Conservation (phyloP, 2,797 vertebrate species). For the Columba guinea region DNA sequence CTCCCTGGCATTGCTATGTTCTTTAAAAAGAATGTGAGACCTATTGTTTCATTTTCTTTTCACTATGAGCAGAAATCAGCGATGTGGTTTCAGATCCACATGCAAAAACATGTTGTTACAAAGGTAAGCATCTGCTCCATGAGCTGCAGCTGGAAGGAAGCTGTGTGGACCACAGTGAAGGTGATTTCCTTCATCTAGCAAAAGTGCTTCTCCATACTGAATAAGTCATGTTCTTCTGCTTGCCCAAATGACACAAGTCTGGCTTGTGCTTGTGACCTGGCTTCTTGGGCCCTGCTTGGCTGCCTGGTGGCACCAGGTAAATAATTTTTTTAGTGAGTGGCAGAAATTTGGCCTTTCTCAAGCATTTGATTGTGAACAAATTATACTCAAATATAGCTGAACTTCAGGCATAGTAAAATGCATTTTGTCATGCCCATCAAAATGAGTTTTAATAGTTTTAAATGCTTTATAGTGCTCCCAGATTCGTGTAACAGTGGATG, state of each 20-base stretch:
- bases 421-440: not conserved
- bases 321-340: not conserved
- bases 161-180: not conserved
- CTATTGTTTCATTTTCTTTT: not conserved
- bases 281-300: not conserved
- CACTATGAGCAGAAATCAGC: not conserved
- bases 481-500: not conserved
- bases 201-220: not conserved
- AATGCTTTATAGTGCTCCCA: not conserved
- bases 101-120: not conserved
- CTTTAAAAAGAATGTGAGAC: not conserved
- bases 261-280: not conserved
- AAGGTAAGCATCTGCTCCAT: not conserved
- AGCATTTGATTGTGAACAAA: not conserved
- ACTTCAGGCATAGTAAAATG: not conserved
- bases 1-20: not conserved
- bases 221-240: too few species aligned
- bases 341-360: not conserved
- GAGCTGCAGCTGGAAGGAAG: not conserved
- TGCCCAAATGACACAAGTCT: too few species aligned
- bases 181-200: not conserved
- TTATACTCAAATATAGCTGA: not conserved
- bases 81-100: accelerated
- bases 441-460: not conserved
- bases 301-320: not conserved